These are phyloP conservation scores for Hemicentrotus pulcherrimus DNA, from an alignment of 35 echinoderm and acorn worm species.

Conservation along the genomic window DNA sequence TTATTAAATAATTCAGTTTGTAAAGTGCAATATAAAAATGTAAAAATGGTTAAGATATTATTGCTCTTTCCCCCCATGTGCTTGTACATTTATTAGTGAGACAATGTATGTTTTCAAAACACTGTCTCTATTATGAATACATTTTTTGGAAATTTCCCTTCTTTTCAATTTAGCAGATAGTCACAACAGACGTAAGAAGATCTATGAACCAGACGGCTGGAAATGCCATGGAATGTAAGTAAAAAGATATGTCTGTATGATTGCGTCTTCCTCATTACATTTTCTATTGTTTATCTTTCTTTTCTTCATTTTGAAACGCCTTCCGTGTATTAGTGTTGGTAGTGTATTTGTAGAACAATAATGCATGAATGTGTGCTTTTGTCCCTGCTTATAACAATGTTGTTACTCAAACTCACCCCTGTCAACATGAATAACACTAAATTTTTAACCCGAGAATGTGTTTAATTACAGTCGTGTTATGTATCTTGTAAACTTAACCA, in stretches of 20 bases:
- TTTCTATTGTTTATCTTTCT: not conserved
- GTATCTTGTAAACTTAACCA: not conserved
- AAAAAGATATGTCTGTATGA: not conserved
- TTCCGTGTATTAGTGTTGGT: not conserved
- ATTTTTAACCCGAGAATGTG: not conserved
- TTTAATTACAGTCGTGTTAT: not conserved
- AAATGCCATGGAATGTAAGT: slow-evolving; percentile 91
- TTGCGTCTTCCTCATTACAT: not conserved
- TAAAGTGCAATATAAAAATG: too few relatives aligned
- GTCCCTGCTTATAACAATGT: not conserved
- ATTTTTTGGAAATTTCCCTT: not conserved
- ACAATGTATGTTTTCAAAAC: too few relatives aligned
- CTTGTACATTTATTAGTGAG: too few relatives aligned
- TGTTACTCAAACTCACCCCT: not conserved
- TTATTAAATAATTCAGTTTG: too few relatives aligned
- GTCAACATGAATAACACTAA: not conserved
- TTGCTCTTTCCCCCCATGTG: too few relatives aligned
- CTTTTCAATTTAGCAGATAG: slow-evolving; percentile 66
- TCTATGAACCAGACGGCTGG: slow-evolving; percentile 80
- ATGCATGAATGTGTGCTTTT: not conserved
- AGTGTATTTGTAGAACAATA: not conserved
- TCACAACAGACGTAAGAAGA: slow-evolving; percentile 63
- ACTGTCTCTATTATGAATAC: too few relatives aligned
- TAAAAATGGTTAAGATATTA: too few relatives aligned
- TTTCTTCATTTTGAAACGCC: not conserved